phyloP scores from a whole-genome alignment of 2,797 vertebrate genomes.

The Darevskia mixta region DNA sequence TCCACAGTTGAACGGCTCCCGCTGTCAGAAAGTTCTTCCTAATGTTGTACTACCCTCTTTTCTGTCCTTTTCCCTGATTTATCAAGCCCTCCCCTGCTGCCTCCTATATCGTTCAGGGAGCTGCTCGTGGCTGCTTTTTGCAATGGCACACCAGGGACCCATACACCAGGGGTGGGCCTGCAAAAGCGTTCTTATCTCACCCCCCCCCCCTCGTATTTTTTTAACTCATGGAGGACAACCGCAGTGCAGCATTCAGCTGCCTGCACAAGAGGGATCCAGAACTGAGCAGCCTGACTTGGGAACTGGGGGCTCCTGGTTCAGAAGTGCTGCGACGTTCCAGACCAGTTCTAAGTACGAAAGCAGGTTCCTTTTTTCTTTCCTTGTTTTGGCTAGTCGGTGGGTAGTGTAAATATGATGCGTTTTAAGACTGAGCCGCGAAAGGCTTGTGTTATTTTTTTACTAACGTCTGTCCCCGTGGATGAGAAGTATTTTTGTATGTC shows the following conservation, averaged over 20 bases:
- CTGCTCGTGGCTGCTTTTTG: too few relatives aligned
- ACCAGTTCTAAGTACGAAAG: background rate
- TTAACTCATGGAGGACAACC: background rate
- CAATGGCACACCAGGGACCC: background rate
- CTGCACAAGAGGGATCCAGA: background rate
- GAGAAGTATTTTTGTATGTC: conserved; percentile 23
- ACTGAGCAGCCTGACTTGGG: background rate
- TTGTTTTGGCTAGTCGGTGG: background rate
- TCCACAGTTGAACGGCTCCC: background rate
- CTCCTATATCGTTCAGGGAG: too few relatives aligned
- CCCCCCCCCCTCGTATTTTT: background rate
- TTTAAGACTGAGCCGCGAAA: background rate
- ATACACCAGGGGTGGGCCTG: too few relatives aligned
- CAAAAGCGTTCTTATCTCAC: background rate
- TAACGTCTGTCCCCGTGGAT: background rate
- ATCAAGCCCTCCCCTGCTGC: background rate
- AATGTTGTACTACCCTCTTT: too few relatives aligned
- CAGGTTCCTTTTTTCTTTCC: too few relatives aligned
- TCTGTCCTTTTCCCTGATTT: too few relatives aligned
- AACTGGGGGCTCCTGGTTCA: too few relatives aligned
- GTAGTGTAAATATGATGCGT: background rate
- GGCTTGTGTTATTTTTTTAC: background rate
- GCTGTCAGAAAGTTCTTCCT: background rate
- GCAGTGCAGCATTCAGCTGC: background rate
- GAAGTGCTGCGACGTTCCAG: background rate